phyloP scores from a whole-genome alignment of 2,888 invertebrate genomes.

The Abrostola tripartita region DNA sequence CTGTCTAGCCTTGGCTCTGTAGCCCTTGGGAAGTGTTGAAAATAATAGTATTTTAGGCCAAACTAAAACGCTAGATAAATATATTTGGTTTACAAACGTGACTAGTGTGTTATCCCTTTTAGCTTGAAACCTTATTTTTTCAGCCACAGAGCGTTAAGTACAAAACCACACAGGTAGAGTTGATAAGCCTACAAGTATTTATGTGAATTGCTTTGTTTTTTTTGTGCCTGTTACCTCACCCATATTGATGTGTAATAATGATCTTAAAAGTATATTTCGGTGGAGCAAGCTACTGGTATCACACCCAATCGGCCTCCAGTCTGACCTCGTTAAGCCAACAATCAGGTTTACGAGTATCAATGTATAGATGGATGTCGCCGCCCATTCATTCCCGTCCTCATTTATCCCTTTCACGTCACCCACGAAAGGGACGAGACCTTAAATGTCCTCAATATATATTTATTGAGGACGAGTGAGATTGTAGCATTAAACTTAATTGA shows the following conservation, averaged over 20 bases:
- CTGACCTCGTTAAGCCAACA: constrained; percentile 3
- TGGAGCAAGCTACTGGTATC: not conserved
- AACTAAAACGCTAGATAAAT: not conserved
- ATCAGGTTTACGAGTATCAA: constrained; percentile 1
- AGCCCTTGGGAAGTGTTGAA: too few species aligned
- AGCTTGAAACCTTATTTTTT: too few species aligned
- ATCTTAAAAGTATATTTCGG: not conserved
- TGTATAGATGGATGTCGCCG: not conserved
- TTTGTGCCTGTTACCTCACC: too few species aligned
- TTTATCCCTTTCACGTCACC: not conserved
- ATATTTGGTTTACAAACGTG: too few species aligned
- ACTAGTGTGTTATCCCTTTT: too few species aligned
- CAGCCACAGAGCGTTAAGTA: too few species aligned
- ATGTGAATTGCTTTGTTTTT: too few species aligned
- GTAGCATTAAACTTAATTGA: not conserved
- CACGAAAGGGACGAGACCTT: not conserved
- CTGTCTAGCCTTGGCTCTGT: not conserved
- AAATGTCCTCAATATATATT: not conserved
- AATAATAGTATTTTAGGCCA: not conserved
- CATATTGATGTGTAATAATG: too few species aligned
- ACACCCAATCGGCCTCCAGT: not conserved
- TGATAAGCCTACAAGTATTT: too few species aligned
- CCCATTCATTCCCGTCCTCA: constrained; percentile 3
- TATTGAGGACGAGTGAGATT: constrained; percentile 1
- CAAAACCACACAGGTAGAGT: too few species aligned